Evolutionary conservation across 2,888 invertebrate species (phyloP), one percentile per base, ranked within the genome.

Genomic region (Seira ritae): DNA sequence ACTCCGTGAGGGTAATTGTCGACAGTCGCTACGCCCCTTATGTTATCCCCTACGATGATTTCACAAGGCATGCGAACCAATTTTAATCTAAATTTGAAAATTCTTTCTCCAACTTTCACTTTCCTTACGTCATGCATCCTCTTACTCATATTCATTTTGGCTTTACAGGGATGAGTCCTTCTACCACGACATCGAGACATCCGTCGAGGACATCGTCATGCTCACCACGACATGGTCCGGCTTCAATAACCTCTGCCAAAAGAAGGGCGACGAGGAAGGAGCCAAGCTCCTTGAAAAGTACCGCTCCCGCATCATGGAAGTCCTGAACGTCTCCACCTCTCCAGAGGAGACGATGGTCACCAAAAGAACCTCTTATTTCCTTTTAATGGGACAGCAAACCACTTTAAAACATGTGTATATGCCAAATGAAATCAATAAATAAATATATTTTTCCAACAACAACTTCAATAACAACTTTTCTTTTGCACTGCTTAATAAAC

Each of bases 171-270:
- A 90, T 86, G 90, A 90, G 15, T 80, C 86, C 4, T 87, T 89
- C 15, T 88, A 84, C 15, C 84, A 89, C 31, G 89, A 90, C 42
- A 78, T 86, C 66, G 87, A 86, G 42, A 88, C 89, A 19, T 89
- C 88, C 1, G 89, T 91, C 3, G 73, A 86, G 23, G 90, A 90
- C 74, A 84, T 91, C 19, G 88, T 89, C 1, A 90, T 90, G 42
- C 90, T 90, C 76, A 86, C 90, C 1, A 86, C 87, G 2, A 90
- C 90, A 10, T 90, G 90, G 90, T 91, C 90, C 4, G 90, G 90
- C 6, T 90, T 89, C 80, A 90, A 90, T 83, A 90, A 89, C 62
- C 90, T 85, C 80, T 80, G 86, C 17, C 88, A 89, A 22, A 85
- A 89, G 55, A 84, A 90, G 55, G 90, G 90, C 0, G 88, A 89